phyloP scores from a whole-genome alignment of 1,140 invertebrate genomes.

The Diploscapter pachys region DNA sequence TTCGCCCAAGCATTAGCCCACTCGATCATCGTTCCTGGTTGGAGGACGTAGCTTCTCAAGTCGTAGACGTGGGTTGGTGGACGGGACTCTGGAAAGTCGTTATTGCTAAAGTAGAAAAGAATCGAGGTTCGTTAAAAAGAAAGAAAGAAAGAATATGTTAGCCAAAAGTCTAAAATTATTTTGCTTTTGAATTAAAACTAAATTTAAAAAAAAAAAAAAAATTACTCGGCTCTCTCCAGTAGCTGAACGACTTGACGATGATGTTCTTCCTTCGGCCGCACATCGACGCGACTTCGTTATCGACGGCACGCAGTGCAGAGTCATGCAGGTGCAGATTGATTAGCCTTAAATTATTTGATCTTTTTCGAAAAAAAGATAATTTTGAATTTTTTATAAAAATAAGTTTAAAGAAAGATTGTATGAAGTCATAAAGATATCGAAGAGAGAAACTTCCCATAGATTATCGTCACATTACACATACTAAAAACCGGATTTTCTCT shows the following conservation, averaged over 20 bases:
- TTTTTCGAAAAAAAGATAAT: too few relatives aligned
- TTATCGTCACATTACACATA: too few relatives aligned
- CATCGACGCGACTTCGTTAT: conserved; percentile 45
- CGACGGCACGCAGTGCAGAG: conserved; percentile 35
- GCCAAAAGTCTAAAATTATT: too few relatives aligned
- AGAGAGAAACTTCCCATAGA: not conserved
- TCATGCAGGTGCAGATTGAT: conserved; percentile 32
- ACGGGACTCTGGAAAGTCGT: conserved; percentile 27
- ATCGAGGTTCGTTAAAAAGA: too few relatives aligned
- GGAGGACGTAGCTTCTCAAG: conserved; percentile 54
- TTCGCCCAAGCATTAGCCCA: conserved; percentile 59
- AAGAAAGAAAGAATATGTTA: too few relatives aligned
- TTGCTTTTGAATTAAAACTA: too few relatives aligned
- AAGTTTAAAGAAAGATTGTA: too few relatives aligned
- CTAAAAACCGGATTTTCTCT: too few relatives aligned
- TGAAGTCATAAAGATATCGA: too few relatives aligned
- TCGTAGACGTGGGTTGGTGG: conserved; percentile 52
- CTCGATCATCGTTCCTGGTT: conserved; percentile 59
- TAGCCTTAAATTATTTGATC: conserved; percentile 16
- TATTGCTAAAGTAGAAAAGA: too few relatives aligned
- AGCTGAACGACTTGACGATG: conserved; percentile 46
- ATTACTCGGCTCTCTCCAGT: conserved; percentile 50
- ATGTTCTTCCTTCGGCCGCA: conserved; percentile 41
- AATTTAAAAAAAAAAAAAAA: too few relatives aligned
- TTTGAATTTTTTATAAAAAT: too few relatives aligned